A percentile compares a stretch with the other conserved stretches of the same genome.
phyloP scores from a whole-genome alignment of 1,140 invertebrate genomes.

The Rhopalosiphum maidis region DNA sequence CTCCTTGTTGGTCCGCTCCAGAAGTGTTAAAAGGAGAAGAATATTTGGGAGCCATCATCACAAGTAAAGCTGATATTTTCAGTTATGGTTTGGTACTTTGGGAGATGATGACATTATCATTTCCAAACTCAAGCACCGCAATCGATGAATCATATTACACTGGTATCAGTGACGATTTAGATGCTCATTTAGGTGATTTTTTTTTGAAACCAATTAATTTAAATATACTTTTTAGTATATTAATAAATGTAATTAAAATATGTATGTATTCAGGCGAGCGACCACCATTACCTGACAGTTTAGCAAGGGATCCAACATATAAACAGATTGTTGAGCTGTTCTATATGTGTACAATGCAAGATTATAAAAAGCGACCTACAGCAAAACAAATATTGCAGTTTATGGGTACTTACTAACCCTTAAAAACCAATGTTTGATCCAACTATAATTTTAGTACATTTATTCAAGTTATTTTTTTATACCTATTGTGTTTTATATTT shows the following conservation, averaged over 20 bases:
- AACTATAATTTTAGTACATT: background rate
- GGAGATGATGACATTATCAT: constrained; percentile 78
- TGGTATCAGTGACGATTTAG: constrained; percentile 40
- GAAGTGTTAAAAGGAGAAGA: constrained; percentile 70
- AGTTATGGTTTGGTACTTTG: constrained; percentile 78
- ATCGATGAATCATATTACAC: constrained; percentile 7
- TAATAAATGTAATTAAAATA: background rate
- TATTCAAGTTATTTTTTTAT: background rate
- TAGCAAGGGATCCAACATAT: constrained; percentile 67
- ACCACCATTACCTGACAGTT: constrained; percentile 72
- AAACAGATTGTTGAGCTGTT: constrained; percentile 73
- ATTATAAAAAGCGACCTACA: constrained; percentile 69
- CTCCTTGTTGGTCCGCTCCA: constrained; percentile 74
- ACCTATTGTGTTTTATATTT: background rate
- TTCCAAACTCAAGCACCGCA: constrained; percentile 67
- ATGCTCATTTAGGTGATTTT: constrained; percentile 42
- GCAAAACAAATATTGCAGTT: constrained; percentile 63
- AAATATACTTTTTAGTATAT: background rate
- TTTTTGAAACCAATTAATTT: background rate
- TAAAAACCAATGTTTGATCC: background rate
- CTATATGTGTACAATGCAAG: constrained; percentile 73
- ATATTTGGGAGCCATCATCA: constrained; percentile 65
- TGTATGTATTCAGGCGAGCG: constrained; percentile 64
- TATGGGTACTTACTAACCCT: background rate
- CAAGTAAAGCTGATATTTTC: constrained; percentile 80